phyloP scores from a whole-genome alignment of 2,797 vertebrate genomes.

The Nothura maculosa region DNA sequence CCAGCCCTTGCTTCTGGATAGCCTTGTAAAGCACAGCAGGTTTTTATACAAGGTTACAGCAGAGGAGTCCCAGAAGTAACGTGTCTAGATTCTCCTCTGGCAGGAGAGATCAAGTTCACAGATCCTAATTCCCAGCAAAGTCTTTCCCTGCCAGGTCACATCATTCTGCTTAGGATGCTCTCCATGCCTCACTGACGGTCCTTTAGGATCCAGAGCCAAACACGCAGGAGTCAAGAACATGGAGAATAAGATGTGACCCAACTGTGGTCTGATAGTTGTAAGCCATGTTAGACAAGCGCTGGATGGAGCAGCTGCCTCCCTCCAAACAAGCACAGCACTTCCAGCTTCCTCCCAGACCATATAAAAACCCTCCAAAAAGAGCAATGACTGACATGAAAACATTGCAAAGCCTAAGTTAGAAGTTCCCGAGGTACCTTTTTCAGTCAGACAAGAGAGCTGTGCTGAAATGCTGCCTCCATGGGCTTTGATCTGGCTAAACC shows the following conservation, averaged over 20 bases:
- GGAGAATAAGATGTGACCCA: background rate
- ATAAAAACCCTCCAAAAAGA: background rate
- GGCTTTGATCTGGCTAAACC: background rate
- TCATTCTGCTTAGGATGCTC: background rate
- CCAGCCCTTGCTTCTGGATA: background rate
- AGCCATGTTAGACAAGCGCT: background rate
- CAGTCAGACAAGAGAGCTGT: background rate
- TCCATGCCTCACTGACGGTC: rapidly evolving
- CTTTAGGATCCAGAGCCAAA: background rate
- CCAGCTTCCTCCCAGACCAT: background rate
- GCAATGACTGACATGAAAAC: background rate
- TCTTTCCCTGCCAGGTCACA: background rate
- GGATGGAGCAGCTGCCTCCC: background rate
- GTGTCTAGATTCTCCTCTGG: background rate
- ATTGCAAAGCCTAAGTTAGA: background rate
- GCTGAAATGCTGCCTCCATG: background rate
- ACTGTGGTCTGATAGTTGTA: background rate
- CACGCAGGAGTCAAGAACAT: background rate
- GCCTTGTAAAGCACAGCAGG: background rate
- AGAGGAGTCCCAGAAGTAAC: background rate
- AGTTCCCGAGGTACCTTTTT: background rate
- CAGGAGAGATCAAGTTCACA: background rate
- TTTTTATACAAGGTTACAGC: background rate
- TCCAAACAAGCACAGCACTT: background rate
- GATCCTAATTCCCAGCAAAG: background rate